phyloP scores from a whole-genome alignment of 2,113 vertebrate genomes.

The Tragelaphus imberbis region DNA sequence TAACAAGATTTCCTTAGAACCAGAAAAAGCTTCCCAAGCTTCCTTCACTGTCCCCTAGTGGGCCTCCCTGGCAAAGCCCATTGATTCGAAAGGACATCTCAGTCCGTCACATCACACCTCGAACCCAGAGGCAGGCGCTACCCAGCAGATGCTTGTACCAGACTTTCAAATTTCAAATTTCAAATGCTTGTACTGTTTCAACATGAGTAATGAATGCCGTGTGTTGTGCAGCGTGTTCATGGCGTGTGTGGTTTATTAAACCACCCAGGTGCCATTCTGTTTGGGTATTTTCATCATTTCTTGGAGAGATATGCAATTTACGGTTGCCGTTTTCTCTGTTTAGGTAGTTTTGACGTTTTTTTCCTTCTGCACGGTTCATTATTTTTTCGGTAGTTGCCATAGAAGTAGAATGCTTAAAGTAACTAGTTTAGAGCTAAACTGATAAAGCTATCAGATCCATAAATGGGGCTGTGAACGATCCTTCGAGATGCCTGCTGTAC shows the following conservation, averaged over 20 bases:
- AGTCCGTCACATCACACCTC: not conserved
- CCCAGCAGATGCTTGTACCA: not conserved
- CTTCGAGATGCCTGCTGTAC: not conserved
- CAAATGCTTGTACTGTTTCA: not conserved
- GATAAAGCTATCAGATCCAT: slow-evolving; percentile 39
- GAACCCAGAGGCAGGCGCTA: not conserved
- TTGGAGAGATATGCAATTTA: not conserved
- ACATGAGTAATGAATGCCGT: not conserved
- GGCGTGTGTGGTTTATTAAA: not conserved
- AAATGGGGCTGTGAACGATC: not conserved
- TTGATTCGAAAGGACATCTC: not conserved
- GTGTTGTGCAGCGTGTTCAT: not conserved
- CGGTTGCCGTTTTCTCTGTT: not conserved
- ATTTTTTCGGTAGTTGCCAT: slow-evolving; percentile 1
- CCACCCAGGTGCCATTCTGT: not conserved
- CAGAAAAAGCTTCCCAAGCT: not conserved
- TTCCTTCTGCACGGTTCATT: not conserved
- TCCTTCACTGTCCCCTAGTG: not conserved
- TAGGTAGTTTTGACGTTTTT: not conserved
- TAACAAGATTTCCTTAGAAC: not conserved
- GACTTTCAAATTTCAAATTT: not conserved
- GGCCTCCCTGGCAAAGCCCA: not conserved
- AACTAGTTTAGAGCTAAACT: slow-evolving; percentile 31
- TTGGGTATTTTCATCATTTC: not conserved
- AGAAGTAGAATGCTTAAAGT: slow-evolving; percentile 37